These are phyloP conservation scores for Petrosia ficiformis DNA, from an alignment of 37 sponge, comb jelly and placozoan species.

Conservation along the genomic window DNA sequence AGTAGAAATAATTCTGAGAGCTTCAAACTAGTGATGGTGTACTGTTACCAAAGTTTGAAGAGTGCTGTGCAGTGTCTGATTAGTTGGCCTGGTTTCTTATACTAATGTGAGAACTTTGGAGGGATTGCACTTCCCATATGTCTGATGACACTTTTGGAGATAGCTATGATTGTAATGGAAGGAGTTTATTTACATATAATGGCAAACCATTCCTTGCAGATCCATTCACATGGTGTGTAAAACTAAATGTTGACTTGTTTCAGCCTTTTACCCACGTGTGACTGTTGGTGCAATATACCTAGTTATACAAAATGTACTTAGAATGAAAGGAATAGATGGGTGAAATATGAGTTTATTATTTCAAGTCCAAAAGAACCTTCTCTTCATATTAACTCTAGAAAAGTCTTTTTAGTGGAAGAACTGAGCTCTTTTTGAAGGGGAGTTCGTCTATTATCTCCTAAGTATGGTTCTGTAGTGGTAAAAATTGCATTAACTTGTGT, in stretches of 20 bases:
- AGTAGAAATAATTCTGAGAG: neutral
- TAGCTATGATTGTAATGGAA: neutral
- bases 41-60: neutral
- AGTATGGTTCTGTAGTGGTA: neutral
- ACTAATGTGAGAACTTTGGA: neutral
- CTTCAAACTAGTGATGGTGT: neutral
- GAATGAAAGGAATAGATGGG: slow-evolving; percentile 20
- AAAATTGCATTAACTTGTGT: slow-evolving; percentile 20
- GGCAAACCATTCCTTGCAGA: neutral
- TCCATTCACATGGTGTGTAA: neutral
- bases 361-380: slow-evolving; percentile 55
- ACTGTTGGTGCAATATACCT: slow-evolving; percentile 27
- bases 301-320: slow-evolving; percentile 36
- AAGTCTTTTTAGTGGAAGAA: slow-evolving; percentile 43
- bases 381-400: slow-evolving; percentile 42
- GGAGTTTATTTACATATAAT: neutral
- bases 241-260: slow-evolving; percentile 26
- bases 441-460: slow-evolving; percentile 8
- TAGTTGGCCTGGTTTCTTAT: neutral
- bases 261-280: slow-evolving; percentile 14
- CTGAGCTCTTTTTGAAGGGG: slow-evolving; percentile 36
- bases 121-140: neutral
- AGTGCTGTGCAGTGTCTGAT: neutral
- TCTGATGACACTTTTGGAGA: neutral
- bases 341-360: slow-evolving; percentile 44